These are phyloP conservation scores for Rhopalosiphum nymphaeae DNA, from an alignment of 2,888 invertebrate species.

Conservation along the genomic window DNA sequence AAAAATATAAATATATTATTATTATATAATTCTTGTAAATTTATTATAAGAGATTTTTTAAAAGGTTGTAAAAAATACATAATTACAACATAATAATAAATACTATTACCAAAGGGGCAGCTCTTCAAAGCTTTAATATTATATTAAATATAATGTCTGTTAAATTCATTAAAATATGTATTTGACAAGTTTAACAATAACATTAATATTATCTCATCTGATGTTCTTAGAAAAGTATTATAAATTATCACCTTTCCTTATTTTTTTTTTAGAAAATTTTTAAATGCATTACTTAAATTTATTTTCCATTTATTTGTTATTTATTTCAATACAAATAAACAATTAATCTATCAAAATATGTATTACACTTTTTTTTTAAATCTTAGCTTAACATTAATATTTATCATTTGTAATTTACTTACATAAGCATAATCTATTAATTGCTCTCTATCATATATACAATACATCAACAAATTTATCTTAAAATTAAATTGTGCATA, in stretches of 20 bases:
- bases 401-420: neutral
- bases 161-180: neutral
- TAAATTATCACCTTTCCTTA: neutral
- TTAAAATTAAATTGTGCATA: neutral
- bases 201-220: neutral
- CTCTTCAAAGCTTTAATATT: neutral
- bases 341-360: neutral
- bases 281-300: neutral
- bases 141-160: neutral
- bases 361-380: neutral
- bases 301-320: neutral
- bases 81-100: neutral
- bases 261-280: neutral
- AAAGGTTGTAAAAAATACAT: neutral
- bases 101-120: neutral
- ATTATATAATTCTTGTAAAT: neutral
- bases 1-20: neutral
- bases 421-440: neutral
- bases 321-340: neutral
- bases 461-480: neutral
- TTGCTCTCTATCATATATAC: neutral
- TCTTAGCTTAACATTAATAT: neutral
- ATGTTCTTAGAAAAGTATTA: neutral
- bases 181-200: too few relatives aligned
- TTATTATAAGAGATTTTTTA: neutral